Evolutionary conservation across 2,113 vertebrate species (phyloP), one percentile per base, ranked within the genome.

Genomic region (Tragelaphus buxtoni): DNA sequence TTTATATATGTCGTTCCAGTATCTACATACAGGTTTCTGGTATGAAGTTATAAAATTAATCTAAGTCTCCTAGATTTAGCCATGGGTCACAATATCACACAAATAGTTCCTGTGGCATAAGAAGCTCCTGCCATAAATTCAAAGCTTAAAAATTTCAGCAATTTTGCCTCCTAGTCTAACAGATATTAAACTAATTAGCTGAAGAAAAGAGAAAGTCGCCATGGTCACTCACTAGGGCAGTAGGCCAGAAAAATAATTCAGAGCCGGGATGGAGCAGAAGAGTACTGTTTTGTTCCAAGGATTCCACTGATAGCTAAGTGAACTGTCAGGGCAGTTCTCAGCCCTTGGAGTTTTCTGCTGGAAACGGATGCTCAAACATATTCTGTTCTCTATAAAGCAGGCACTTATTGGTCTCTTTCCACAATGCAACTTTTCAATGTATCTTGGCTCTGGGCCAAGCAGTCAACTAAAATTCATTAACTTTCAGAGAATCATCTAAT

Each of bases 401-500:
- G 30, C 42, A 55, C 45, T 90, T 69, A 18, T n/a, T 76, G 65
- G 14, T 20, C 9, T 90, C 84, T 76, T 88, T 69, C 42, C 24
- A 90, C 7, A 90, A 20, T 61, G 22, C 16, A 69, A 63, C 22
- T 77, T 11, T 18, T 51, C 49, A 17, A 0, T 79, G 2, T 39
- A 45, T 61, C n/a, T 84, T 95, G 80, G 58, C 58, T 87, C 24
- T 65, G 24, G 28, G 85, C 49, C 49, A 4, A 85, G 45, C 0
- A 65, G 35, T 65, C 11, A 51, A 56, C 47, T 81, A 79, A 94
- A 92, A 88, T 72, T 83, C 79, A 91, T 77, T 92, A 76, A 80
- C 55, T 95, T 90, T 90, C 30, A 96, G 22, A 84, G 53, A 35
- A 56, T n/a, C 22, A 87, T 61, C 91, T 94, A 84, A 55, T 55